Evolutionary conservation across 2,888 invertebrate species (phyloP).

Genomic region (Rhaphigaster nebulosa): DNA sequence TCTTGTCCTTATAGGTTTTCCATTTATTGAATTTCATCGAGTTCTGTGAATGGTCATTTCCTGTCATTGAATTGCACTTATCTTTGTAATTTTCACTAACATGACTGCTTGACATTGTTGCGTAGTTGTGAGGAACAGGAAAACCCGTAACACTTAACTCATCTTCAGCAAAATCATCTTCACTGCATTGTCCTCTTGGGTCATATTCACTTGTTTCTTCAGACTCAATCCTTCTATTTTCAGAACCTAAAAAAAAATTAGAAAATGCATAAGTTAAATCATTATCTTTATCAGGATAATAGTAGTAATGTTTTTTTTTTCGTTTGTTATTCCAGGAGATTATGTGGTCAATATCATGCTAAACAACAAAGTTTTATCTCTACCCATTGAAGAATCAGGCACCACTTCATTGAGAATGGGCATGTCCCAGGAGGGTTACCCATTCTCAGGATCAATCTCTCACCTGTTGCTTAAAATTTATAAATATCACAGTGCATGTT

Average conservation of each 20-base stretch:
- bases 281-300: neutral
- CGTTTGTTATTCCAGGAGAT: too few species aligned
- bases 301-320: neutral
- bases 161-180: slow-evolving; percentile 89
- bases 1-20: slow-evolving; percentile 37
- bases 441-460: too few species aligned
- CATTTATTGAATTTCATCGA: slow-evolving; percentile 18
- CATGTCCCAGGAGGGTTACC: too few species aligned
- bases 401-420: too few species aligned
- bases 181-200: slow-evolving; percentile 72
- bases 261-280: slow-evolving; percentile 13
- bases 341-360: too few species aligned
- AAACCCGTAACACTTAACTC: slow-evolving; percentile 74
- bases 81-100: neutral
- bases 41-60: slow-evolving; percentile 2
- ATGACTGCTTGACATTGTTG: slow-evolving; percentile 12
- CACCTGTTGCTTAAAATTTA: too few species aligned
- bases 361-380: too few species aligned
- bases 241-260: slow-evolving; percentile 65
- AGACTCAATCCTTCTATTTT: slow-evolving; percentile 71
- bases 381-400: too few species aligned
- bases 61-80: slow-evolving; percentile 11
- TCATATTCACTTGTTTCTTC: slow-evolving; percentile 72
- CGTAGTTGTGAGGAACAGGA: slow-evolving; percentile 20
- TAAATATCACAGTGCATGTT: too few species aligned